Base-by-base conservation (phyloP, 2,797 vertebrate genomes). In the Thunnus albacares region DNA sequence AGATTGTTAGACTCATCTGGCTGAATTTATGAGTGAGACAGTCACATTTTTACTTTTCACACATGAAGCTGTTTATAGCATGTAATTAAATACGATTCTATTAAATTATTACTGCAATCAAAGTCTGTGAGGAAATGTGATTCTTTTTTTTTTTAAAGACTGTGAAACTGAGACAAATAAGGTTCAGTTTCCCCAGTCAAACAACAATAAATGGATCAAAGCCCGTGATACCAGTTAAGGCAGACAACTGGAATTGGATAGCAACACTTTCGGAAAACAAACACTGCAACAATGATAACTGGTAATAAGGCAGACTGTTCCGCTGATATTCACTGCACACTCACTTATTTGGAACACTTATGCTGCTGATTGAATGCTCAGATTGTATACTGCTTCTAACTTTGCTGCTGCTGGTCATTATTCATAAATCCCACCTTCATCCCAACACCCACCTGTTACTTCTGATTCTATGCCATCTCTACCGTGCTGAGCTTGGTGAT, bases 11-110 rank as follows among this genome's bases (percentile, higher is more conserved):
- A 71, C 62, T 82, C 56, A 58, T 72, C 59, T 47, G 63, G 24
- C 58, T 74, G 61, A 73, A 71, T 77, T 66, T 33, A 63, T 63
- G 52, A 71, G 72, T 28, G 58, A 18, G 63, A 71, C 18, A 30
- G 35, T 77, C 47, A 69, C 72, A 62, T 77, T 71, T 61, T 58
- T 3, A 53, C 66, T 43, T 77, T 83, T 82, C 56, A 74, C 52
- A 77, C 69, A 52, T 71, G 24, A 52, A 28, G 38, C 45, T 41
- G 38, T 66, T 78, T 53, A 74, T 69, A 17, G 71, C 61, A 18
- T 62, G 41, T 67, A 20, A 77, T 72, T 71, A 62, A 71, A 71
- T 35, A 9, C 17, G 20, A 38, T 47, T 69, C 5, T 28, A n/a
- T 67, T 6, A 60, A 71, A 51, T 13, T 11, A 38, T 73, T 38